phyloP scores from a whole-genome alignment of 1,140 invertebrate species.

The Pseudobourletiella spinata region DNA sequence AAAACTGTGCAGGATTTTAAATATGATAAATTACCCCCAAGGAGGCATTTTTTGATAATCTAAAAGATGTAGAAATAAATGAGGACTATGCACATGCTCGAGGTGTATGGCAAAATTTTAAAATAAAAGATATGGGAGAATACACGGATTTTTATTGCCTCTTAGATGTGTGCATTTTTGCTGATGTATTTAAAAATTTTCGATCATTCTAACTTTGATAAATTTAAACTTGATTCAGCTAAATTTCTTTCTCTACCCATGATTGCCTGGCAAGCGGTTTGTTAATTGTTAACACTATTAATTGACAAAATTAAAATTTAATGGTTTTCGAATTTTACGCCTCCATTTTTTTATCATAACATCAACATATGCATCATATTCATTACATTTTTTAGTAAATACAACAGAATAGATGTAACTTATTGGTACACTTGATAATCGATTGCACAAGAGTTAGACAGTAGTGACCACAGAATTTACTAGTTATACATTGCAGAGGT shows the following conservation, averaged over 20 bases:
- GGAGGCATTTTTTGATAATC: background rate
- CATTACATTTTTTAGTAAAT: too few relatives aligned
- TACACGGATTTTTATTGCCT: background rate
- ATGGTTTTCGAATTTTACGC: too few relatives aligned
- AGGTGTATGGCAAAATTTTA: background rate
- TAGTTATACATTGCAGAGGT: too few relatives aligned
- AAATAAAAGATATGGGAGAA: background rate
- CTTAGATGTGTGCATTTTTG: background rate
- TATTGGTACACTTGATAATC: too few relatives aligned
- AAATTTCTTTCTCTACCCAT: background rate
- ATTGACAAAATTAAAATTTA: too few relatives aligned
- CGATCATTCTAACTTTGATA: background rate
- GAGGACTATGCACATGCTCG: background rate
- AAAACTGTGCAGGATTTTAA: background rate
- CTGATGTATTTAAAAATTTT: background rate
- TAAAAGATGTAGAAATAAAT: background rate
- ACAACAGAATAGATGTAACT: too few relatives aligned
- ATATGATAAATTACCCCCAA: background rate
- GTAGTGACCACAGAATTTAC: too few relatives aligned
- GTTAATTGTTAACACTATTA: background rate
- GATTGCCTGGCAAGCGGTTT: background rate
- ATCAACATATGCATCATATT: too few relatives aligned
- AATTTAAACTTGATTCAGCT: background rate
- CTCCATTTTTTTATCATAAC: too few relatives aligned
- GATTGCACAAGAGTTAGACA: too few relatives aligned